phyloP scores from a whole-genome alignment of 2,888 invertebrate genomes.

The Pinctada fucata region DNA sequence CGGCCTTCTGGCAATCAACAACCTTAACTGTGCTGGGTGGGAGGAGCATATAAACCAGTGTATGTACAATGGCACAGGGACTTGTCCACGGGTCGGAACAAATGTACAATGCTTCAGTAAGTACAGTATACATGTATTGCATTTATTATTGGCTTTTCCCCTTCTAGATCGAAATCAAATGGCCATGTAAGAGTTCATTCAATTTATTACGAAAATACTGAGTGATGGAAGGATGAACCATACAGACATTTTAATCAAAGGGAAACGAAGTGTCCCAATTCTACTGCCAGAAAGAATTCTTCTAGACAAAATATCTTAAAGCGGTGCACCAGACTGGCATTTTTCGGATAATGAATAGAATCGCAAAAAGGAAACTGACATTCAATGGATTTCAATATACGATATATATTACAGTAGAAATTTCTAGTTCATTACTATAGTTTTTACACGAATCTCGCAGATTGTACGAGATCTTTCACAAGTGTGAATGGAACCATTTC shows the following conservation, averaged over 20 bases:
- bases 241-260: neutral
- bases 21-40: slow-evolving; percentile 46
- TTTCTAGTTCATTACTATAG: neutral
- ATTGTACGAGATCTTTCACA: slow-evolving; percentile 34
- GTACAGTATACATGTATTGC: neutral
- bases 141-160: no score
- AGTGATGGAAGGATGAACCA: neutral
- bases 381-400: no score
- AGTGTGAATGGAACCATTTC: slow-evolving; percentile 30
- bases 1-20: slow-evolving; percentile 14
- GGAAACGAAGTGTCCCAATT: no score
- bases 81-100: slow-evolving; percentile 10
- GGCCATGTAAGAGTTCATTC: no score
- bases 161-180: no score
- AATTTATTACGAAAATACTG: neutral
- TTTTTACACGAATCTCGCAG: slow-evolving; percentile 24
- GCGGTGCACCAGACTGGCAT: no score
- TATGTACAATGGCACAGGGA: neutral
- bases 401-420: no score
- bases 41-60: slow-evolving; percentile 50
- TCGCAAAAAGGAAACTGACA: no score
- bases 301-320: no score
- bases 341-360: no score
- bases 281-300: no score
- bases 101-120: slow-evolving; percentile 33